Base-by-base conservation (phyloP, 2,797 vertebrate species). In the Mormyrus hasselquistii region DNA sequence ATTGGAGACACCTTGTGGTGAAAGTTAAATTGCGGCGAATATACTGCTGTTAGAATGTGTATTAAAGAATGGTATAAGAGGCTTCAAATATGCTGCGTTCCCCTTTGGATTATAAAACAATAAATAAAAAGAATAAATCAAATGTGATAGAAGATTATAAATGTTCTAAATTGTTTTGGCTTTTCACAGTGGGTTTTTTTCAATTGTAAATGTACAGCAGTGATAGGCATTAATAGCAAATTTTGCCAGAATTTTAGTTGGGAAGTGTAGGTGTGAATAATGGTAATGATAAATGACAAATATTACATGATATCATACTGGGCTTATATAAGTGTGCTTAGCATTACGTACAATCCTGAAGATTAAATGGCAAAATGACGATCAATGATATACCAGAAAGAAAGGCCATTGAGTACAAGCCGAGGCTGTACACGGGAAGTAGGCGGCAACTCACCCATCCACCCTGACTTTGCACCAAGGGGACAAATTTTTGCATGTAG, bases 401-500 rank as follows among this genome's bases (percentile, higher is more conserved):
- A 82, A 82, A 10, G 76, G 49, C 10, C 49, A 14, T 4, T 29
- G 44, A 14, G 25, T 52, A 85, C 10, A 50, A 29, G 53, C 14
- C 69, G 7, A 7, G 29, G 34, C 22, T 7, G 2, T 22, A 53
- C n/a, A 52, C 49, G 53, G n/a, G 3, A 50, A 57, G 25, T 7
- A 25, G 12, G 34, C 2, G 0, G 44, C 4, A 0, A 47, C 95
- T 92, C 91, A 98, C 97, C 97, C 97, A 98, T 93, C 97, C 97
- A 62, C 97, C 97, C 0, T 96, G 96, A 55, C 94, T 95, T 93
- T 97, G 97, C 4, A 98, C 93, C 97, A 97, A 98, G 0, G 97
- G 97, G 0, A 94, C 90, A n/a, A 98, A 98, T 90, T 92, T 97
- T 91, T 97, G 96, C 95, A 98, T 97, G 92, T 97, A 97, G 87